Conservation (phyloP, 2,797 vertebrate genomes). For the Halcyon chelicuti region DNA sequence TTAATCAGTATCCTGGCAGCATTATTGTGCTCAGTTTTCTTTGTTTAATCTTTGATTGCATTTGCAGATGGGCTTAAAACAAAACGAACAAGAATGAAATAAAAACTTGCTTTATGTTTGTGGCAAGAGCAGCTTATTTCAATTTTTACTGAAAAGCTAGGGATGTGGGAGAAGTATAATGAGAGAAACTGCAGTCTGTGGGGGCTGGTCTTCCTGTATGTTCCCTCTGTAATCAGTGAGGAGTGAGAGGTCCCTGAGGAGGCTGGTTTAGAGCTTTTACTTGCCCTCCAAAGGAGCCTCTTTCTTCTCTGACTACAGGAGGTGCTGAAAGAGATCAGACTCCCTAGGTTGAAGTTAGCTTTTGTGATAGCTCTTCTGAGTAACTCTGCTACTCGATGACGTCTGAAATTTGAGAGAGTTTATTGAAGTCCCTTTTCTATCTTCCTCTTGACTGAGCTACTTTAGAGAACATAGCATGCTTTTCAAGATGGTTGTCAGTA, state of each 20-base stretch:
- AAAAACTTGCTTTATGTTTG: background rate
- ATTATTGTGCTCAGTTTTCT: background rate
- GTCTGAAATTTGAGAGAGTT: background rate
- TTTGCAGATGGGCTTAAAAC: background rate
- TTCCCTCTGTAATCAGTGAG: background rate
- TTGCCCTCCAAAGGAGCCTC: background rate
- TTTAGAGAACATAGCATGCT: conserved; percentile 6
- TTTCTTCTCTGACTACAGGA: background rate
- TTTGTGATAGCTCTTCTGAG: background rate
- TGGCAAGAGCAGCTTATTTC: background rate
- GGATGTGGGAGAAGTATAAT: background rate
- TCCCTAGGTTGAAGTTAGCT: background rate
- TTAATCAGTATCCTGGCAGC: background rate
- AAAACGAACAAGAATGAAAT: background rate
- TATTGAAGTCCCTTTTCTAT: conserved; percentile 37
- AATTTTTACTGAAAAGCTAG: background rate
- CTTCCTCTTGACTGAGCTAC: conserved; percentile 17
- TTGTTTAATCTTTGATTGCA: background rate
- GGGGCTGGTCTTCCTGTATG: background rate
- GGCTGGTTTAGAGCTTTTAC: background rate
- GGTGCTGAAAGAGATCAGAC: background rate
- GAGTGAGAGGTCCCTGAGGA: background rate
- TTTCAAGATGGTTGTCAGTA: conserved; percentile 46
- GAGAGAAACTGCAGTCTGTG: background rate
- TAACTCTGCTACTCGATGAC: background rate